A percentile compares a stretch with the other conserved stretches of the same genome.
Evolutionary conservation across 1,140 invertebrate genomes (phyloP).

Genomic region (Drosophila ironensis): DNA sequence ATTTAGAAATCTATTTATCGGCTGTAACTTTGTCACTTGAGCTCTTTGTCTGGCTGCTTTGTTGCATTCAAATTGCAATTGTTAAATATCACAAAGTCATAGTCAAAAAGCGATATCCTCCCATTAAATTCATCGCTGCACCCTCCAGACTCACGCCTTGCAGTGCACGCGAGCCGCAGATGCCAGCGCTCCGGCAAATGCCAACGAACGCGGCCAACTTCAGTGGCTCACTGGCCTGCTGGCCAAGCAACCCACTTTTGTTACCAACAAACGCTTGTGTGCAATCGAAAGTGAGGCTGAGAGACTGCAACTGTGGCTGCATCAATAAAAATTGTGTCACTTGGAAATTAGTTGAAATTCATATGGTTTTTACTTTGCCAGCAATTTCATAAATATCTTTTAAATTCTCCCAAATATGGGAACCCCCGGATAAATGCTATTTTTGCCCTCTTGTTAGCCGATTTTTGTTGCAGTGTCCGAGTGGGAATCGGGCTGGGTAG

Average conservation of each 20-base stretch:
- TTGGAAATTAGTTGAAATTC: too few species aligned
- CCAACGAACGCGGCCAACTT: constrained; percentile 53
- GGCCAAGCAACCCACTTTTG: constrained; percentile 75
- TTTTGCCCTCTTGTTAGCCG: neutral
- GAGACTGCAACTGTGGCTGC: constrained; percentile 18
- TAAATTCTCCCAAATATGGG: too few species aligned
- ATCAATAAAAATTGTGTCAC: too few species aligned
- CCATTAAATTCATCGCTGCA: constrained; percentile 1
- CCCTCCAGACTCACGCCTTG: constrained; percentile 39
- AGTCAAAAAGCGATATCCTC: constrained; percentile 10
- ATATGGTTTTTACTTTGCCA: too few species aligned
- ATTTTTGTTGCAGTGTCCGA: neutral
- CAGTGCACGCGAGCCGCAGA: constrained; percentile 37
- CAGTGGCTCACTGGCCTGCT: constrained; percentile 59
- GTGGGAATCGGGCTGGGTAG: constrained; percentile 30
- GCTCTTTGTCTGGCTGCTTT: neutral
- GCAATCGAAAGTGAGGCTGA: constrained; percentile 65
- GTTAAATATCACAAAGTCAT: neutral
- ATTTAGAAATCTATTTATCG: neutral
- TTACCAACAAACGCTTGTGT: neutral
- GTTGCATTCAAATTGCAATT: neutral
- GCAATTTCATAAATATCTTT: too few species aligned
- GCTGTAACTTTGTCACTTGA: neutral
- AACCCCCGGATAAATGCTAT: too few species aligned
- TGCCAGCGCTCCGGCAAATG: constrained; percentile 62